These are phyloP conservation scores for Leptodirus hochenwartii DNA, from an alignment of 2,888 invertebrate species.

Conservation along the genomic window DNA sequence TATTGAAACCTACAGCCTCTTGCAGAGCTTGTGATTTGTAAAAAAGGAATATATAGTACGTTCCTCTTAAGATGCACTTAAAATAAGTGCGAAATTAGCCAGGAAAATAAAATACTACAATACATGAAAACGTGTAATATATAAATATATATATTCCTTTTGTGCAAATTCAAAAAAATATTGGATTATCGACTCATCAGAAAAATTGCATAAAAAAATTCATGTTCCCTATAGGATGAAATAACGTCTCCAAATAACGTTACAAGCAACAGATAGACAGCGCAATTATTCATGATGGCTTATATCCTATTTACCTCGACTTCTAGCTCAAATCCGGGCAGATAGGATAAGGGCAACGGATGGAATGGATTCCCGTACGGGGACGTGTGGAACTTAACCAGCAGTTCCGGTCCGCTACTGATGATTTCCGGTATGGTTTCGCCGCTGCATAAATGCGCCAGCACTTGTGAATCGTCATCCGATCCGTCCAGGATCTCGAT, in stretches of 20 bases:
- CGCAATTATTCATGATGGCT: conserved; percentile 3
- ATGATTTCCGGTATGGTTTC: conserved; percentile 66
- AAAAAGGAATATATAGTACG: too few species aligned
- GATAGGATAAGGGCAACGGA: conserved; percentile 55
- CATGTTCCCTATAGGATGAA: too few species aligned
- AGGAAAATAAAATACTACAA: too few species aligned
- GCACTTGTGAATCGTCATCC: conserved; percentile 46
- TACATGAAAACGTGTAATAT: too few species aligned
- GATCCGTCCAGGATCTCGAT: conserved; percentile 67
- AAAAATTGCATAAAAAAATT: too few species aligned
- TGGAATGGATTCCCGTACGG: conserved; percentile 69
- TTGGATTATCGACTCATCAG: conserved; percentile 1
- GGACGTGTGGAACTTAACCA: conserved; percentile 64
- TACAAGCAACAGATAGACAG: neutral
- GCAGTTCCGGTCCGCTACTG: conserved; percentile 57
- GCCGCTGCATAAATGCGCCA: conserved; percentile 65
- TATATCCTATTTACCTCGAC: conserved; percentile 40
- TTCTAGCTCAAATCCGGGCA: conserved; percentile 68
- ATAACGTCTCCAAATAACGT: neutral
- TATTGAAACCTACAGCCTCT: too few species aligned
- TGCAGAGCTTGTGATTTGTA: too few species aligned
- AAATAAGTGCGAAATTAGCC: too few species aligned
- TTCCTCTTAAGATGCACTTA: too few species aligned
- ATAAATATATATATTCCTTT: too few species aligned
- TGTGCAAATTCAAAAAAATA: too few species aligned